Evolutionary conservation across 1,140 invertebrate genomes (phyloP).

Genomic region (Bombus vancouverensis): DNA sequence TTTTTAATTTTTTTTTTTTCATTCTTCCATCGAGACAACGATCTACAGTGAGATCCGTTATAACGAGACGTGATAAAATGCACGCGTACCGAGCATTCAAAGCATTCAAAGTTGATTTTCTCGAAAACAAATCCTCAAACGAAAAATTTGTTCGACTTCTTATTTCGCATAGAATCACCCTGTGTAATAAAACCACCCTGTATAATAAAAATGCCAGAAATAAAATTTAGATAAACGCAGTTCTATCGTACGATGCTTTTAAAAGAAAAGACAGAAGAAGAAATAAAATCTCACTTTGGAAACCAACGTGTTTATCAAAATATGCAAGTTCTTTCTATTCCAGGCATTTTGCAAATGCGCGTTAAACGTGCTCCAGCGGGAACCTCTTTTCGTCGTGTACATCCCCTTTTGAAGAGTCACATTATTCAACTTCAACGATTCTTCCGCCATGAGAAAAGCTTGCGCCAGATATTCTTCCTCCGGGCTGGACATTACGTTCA

Average conservation of each 20-base stretch:
- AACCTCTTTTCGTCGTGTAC: slow-evolving; percentile 86
- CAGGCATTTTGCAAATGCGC: slow-evolving; percentile 87
- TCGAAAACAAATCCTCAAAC: too few species aligned
- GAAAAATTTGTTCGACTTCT: too few species aligned
- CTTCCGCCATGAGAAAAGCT: slow-evolving; percentile 67
- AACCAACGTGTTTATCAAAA: slow-evolving; percentile 87
- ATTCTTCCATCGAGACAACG: too few species aligned
- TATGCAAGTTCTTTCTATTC: slow-evolving; percentile 86
- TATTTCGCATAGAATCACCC: too few species aligned
- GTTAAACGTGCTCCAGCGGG: slow-evolving; percentile 87
- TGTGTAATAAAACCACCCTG: background rate
- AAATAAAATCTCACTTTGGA: slow-evolving; percentile 77
- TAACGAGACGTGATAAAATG: too few species aligned
- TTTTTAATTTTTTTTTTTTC: too few species aligned
- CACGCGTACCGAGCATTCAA: too few species aligned
- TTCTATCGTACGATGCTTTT: background rate
- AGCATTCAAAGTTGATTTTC: too few species aligned
- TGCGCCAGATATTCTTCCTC: slow-evolving; percentile 73
- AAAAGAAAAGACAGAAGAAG: background rate
- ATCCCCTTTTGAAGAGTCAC: slow-evolving; percentile 80
- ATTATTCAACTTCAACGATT: slow-evolving; percentile 73
- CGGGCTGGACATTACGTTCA: slow-evolving; percentile 80
- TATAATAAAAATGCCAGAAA: background rate
- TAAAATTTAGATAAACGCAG: background rate
- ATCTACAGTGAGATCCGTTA: too few species aligned